Base-by-base conservation (phyloP, 2,888 invertebrate genomes). In the Chrysopilus asiliformis region DNA sequence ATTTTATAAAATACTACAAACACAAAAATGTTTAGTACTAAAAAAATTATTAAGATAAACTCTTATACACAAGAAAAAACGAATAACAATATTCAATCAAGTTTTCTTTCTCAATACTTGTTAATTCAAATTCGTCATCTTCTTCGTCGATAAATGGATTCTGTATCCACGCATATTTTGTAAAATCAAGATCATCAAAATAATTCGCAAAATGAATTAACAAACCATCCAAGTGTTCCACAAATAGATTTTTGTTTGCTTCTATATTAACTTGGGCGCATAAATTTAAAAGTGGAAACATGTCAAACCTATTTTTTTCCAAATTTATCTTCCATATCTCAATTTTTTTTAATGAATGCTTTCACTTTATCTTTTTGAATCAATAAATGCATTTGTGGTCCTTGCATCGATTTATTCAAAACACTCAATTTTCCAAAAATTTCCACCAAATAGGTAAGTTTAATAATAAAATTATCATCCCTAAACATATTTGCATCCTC, bases 21-120 rank as follows among this genome's bases (percentile, higher is more conserved):
- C n/a, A n/a, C n/a, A n/a, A n/a, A n/a, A n/a, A n/a, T n/a, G n/a
- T n/a, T n/a, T n/a, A n/a, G n/a, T n/a, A n/a, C n/a, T n/a, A n/a
- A n/a, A n/a, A n/a, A n/a, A n/a, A n/a, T n/a, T n/a, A n/a, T n/a
- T n/a, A n/a, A n/a, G n/a, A n/a, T n/a, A n/a, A n/a, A n/a, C n/a
- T n/a, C n/a, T n/a, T n/a, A n/a, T n/a, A n/a, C n/a, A n/a, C n/a
- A n/a, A n/a, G n/a, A n/a, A n/a, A n/a, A n/a, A n/a, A n/a, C n/a
- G n/a, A n/a, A n/a, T n/a, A n/a, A n/a, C n/a, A n/a, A n/a, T n/a
- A 43, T 41, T 47, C 45, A 8, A 22, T 22, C 22, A 22, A 22
- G 7, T 22, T 36, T 46, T 47, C 33, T 12, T 34, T 29, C 18
- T 39, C 39, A 18, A 22, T 9, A 16, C 9, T 29, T 32, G 34